phyloP scores from a whole-genome alignment of 2,888 invertebrate genomes.

The Ernsta delagoae region DNA sequence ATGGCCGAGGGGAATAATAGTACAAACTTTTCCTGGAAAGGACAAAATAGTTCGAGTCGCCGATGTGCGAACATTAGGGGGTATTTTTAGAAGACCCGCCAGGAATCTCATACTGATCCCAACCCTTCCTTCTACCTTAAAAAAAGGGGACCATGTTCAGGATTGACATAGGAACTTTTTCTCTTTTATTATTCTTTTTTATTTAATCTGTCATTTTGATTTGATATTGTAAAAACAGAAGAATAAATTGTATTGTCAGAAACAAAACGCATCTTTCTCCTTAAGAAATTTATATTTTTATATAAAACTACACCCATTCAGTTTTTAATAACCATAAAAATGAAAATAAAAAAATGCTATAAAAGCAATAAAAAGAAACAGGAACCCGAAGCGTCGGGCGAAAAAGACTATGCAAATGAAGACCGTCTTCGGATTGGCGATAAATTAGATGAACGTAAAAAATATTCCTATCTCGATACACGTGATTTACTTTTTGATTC shows the following conservation, averaged over 20 bases:
- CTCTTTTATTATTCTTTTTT: too few species aligned
- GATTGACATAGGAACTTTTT: too few species aligned
- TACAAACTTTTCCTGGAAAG: background rate
- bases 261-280: too few species aligned
- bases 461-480: conserved; percentile 23
- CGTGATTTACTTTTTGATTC: background rate
- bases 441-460: conserved; percentile 31
- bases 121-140: background rate
- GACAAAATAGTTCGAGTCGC: background rate
- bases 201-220: too few species aligned
- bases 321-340: background rate
- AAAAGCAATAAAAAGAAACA: conserved; percentile 16
- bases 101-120: background rate
- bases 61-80: background rate
- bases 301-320: too few species aligned
- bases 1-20: background rate
- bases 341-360: conserved; percentile 18
- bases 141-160: background rate
- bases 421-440: conserved; percentile 15
- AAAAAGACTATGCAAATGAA: conserved; percentile 30
- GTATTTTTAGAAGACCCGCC: background rate
- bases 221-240: too few species aligned
- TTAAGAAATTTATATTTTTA: too few species aligned
- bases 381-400: conserved; percentile 10
- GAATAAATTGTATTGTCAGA: too few species aligned